These are phyloP conservation scores for Lacerta viridis DNA, from an alignment of 2,797 vertebrate genomes.

Conservation along the genomic window DNA sequence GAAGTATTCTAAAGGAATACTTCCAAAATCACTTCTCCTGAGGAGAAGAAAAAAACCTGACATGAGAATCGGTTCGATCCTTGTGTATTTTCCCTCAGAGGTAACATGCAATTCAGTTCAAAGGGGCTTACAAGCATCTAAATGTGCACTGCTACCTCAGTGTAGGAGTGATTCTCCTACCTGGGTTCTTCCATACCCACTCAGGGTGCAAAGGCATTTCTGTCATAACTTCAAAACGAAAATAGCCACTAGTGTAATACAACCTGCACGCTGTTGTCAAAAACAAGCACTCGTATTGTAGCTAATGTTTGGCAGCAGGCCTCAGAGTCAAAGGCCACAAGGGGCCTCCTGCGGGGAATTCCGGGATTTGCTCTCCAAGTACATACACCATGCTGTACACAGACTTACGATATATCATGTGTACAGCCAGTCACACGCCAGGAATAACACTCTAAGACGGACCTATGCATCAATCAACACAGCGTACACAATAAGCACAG, in stretches of 20 bases:
- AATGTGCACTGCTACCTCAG: neutral
- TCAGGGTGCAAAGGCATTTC: slow-evolving; percentile 73
- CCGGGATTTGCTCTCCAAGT: slow-evolving; percentile 59
- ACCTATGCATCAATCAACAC: slow-evolving; percentile 17
- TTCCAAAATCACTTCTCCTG: neutral
- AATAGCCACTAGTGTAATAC: slow-evolving; percentile 82
- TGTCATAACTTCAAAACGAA: slow-evolving; percentile 76
- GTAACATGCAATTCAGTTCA: neutral
- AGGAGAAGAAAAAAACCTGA: neutral
- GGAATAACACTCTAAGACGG: slow-evolving; percentile 29
- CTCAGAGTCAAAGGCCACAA: slow-evolving; percentile 64
- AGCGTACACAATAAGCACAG: neutral
- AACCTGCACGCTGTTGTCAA: slow-evolving; percentile 80
- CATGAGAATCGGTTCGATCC: neutral
- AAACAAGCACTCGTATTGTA: slow-evolving; percentile 83
- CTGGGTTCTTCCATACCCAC: slow-evolving; percentile 29
- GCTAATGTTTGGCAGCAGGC: slow-evolving; percentile 78
- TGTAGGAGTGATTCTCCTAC: slow-evolving; percentile 36
- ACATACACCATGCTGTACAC: neutral
- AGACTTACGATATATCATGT: neutral
- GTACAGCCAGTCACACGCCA: slow-evolving; percentile 17
- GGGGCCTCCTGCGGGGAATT: slow-evolving; percentile 63
- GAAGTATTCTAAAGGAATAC: neutral
- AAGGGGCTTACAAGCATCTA: neutral
- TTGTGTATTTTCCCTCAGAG: neutral